Evolutionary conservation across 2,797 vertebrate genomes (phyloP).

Genomic region (Peromyscus nudipes): DNA sequence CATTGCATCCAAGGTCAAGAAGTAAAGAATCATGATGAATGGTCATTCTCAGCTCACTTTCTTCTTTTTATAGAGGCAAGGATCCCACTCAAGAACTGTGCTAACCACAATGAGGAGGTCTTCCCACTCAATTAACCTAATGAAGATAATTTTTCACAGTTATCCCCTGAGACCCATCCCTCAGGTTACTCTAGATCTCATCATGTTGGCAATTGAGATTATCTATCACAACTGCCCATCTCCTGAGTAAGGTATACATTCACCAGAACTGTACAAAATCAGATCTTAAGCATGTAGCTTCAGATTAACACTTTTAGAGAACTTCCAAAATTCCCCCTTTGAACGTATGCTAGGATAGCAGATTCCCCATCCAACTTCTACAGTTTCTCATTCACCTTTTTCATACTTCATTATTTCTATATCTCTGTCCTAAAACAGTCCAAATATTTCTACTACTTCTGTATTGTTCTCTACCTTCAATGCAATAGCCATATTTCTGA

Average conservation of each 20-base stretch:
- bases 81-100: not conserved
- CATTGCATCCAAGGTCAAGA: not conserved
- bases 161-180: not conserved
- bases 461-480: not conserved
- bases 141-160: not conserved
- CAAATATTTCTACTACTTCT: constrained; percentile 25
- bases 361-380: not conserved
- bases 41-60: not conserved
- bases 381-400: not conserved
- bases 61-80: not conserved
- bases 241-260: not conserved
- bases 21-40: not conserved
- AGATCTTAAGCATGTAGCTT: not conserved
- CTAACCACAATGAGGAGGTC: not conserved
- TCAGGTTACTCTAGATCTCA: not conserved
- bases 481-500: not conserved
- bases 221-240: not conserved
- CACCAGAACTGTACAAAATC: not conserved
- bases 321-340: not conserved
- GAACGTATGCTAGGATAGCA: not conserved
- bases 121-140: not conserved
- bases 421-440: not conserved
- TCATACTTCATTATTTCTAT: not conserved
- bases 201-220: not conserved
- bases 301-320: not conserved